Conservation (phyloP, 92 coral and sea anemone species). For the Isaurus tuberculatus region DNA sequence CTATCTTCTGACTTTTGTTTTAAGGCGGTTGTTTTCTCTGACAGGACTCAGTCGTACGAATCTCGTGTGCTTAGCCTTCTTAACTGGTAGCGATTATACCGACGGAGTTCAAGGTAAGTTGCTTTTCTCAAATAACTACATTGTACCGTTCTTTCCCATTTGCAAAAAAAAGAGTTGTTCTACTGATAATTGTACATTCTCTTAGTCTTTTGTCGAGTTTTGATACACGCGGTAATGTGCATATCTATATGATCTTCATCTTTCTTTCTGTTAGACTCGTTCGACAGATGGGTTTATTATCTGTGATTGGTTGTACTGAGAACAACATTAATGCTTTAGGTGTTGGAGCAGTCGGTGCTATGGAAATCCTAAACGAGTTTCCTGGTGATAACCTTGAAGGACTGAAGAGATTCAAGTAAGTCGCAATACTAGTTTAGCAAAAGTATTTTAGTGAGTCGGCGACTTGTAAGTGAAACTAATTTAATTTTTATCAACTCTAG, state of each 20-base stretch:
- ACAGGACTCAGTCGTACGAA: slow-evolving; percentile 82
- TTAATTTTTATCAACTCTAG: too few relatives aligned
- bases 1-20: neutral
- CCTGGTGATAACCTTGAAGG: slow-evolving; percentile 83
- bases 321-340: too few relatives aligned
- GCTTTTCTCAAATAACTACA: neutral
- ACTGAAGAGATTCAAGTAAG: slow-evolving; percentile 83
- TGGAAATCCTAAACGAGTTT: slow-evolving; percentile 94
- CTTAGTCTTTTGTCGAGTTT: too few relatives aligned
- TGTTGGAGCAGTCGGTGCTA: slow-evolving; percentile 91
- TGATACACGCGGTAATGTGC: too few relatives aligned
- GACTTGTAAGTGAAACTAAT: too few relatives aligned
- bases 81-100: slow-evolving; percentile 98
- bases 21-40: neutral
- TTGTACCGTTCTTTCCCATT: neutral
- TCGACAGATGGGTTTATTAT: too few relatives aligned
- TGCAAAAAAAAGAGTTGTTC: neutral
- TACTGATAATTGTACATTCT: too few relatives aligned
- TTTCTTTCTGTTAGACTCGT: too few relatives aligned
- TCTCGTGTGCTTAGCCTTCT: slow-evolving; percentile 87
- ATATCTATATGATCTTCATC: too few relatives aligned
- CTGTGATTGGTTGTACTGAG: too few relatives aligned
- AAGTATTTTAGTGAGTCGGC: too few relatives aligned
- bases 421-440: too few relatives aligned
- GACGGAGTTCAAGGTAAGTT: slow-evolving; percentile 91